Evolutionary conservation across 2,888 invertebrate genomes (phyloP).

Genomic region (Phortica magna): DNA sequence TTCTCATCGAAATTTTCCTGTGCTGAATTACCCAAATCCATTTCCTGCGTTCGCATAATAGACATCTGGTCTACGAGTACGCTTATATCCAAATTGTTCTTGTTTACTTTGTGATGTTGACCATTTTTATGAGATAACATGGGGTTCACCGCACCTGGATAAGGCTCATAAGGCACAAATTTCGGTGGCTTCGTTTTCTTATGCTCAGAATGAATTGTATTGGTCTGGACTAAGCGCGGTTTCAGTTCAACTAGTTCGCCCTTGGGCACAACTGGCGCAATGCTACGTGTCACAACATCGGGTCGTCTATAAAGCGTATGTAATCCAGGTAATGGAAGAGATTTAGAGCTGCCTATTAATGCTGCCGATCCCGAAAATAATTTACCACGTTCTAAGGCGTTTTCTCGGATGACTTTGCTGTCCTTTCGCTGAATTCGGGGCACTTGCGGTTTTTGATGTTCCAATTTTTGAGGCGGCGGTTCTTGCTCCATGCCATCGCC

Average conservation of each 20-base stretch:
- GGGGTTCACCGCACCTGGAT: constrained; percentile 90
- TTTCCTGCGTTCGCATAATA: constrained; percentile 83
- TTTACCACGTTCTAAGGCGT: constrained; percentile 48
- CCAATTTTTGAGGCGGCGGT: constrained; percentile 61
- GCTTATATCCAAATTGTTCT: constrained; percentile 83
- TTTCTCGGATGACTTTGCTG: constrained; percentile 60
- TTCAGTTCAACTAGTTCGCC: constrained; percentile 82
- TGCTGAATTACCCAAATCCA: constrained; percentile 77
- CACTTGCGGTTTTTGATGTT: constrained; percentile 43
- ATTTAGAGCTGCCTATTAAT: constrained; percentile 39
- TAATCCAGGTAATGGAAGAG: constrained; percentile 63
- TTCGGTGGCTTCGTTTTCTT: constrained; percentile 83
- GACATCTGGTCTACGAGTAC: constrained; percentile 86
- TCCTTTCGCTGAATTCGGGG: constrained; percentile 57
- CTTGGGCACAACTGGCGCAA: constrained; percentile 79
- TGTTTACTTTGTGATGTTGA: constrained; percentile 59
- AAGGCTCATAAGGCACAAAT: constrained; percentile 93
- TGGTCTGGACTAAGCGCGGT: constrained; percentile 81
- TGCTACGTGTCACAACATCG: constrained; percentile 62
- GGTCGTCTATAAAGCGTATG: constrained; percentile 71
- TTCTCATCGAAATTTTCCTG: constrained; percentile 18
- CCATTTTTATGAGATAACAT: constrained; percentile 80
- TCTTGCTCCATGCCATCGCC: constrained; percentile 89
- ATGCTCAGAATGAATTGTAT: constrained; percentile 60
- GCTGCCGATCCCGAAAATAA: constrained; percentile 37